Conservation (phyloP, 1,140 invertebrate genomes). For the Meteorus sp. region DNA sequence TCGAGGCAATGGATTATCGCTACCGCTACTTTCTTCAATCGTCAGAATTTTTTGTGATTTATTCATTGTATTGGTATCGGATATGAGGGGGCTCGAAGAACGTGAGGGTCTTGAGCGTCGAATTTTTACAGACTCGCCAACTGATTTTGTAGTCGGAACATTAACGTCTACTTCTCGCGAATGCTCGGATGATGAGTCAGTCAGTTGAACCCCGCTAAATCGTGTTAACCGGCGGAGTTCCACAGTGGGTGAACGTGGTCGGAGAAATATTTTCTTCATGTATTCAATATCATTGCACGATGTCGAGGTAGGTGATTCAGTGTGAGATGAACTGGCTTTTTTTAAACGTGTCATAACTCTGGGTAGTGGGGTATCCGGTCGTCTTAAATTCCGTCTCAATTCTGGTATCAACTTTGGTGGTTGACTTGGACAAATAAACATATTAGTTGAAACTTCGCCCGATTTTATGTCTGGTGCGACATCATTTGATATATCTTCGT, state of each 20-base stretch:
- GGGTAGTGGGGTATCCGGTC: constrained; percentile 27
- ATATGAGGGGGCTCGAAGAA: not conserved
- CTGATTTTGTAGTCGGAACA: not conserved
- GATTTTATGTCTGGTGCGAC: too few relatives aligned
- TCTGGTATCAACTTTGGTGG: not conserved
- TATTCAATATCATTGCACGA: constrained; percentile 3
- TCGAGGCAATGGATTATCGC: constrained; percentile 18
- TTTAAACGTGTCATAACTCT: constrained; percentile 17
- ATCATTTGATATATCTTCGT: too few relatives aligned
- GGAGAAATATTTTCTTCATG: not conserved
- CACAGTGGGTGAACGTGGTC: not conserved
- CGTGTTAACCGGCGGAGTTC: constrained; percentile 6
- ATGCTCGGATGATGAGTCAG: not conserved
- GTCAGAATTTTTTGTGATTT: too few relatives aligned
- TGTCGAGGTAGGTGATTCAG: constrained; percentile 1
- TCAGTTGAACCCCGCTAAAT: not conserved
- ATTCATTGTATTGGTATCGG: too few relatives aligned
- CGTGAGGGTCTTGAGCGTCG: not conserved
- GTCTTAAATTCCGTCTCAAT: not conserved
- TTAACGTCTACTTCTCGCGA: not conserved
- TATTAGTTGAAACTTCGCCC: not conserved
- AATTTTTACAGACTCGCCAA: not conserved
- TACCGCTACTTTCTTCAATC: not conserved
- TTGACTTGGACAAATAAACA: not conserved
- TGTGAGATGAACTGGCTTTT: constrained; percentile 9